A percentile compares a stretch with the other conserved stretches of the same genome.
Evolutionary conservation across 2,888 invertebrate genomes (phyloP).

Genomic region (Drosophila suboccidentalis): DNA sequence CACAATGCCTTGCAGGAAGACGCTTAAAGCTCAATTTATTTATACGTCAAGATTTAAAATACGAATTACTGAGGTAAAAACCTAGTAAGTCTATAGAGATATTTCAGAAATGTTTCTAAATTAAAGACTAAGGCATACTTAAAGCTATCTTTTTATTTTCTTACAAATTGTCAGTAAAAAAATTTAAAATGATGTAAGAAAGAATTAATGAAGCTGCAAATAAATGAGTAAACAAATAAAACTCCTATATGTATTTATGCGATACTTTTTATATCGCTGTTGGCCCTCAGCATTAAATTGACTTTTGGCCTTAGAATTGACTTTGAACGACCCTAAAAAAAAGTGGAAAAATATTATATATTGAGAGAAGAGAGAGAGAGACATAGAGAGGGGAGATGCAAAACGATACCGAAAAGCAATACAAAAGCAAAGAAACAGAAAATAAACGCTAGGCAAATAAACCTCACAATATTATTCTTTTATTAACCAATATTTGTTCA

Average conservation of each 20-base stretch:
- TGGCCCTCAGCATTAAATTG: slow-evolving; percentile 23
- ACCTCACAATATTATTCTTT: slow-evolving; percentile 36
- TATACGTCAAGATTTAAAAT: too few relatives aligned
- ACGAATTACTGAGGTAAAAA: too few relatives aligned
- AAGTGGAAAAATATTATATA: slow-evolving; percentile 6
- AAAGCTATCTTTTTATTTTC: not conserved
- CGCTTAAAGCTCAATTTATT: too few relatives aligned
- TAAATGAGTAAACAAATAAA: slow-evolving; percentile 3
- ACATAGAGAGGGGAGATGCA: not conserved
- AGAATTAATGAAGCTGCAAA: not conserved
- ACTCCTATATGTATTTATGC: slow-evolving; percentile 21
- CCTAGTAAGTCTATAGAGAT: too few relatives aligned
- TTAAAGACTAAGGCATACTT: not conserved
- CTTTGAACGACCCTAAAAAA: slow-evolving; percentile 30
- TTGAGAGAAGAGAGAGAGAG: not conserved
- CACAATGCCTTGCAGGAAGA: too few relatives aligned
- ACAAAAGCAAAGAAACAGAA: slow-evolving; percentile 28
- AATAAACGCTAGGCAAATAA: slow-evolving; percentile 37
- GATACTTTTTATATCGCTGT: slow-evolving; percentile 9
- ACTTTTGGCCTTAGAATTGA: slow-evolving; percentile 38
- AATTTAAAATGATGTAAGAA: not conserved
- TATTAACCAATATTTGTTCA: slow-evolving; percentile 67
- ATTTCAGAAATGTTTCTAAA: not conserved
- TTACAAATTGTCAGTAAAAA: not conserved
- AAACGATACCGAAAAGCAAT: slow-evolving; percentile 25